phyloP scores from a whole-genome alignment of 2,797 vertebrate genomes.

The Peromyscus nudipes region DNA sequence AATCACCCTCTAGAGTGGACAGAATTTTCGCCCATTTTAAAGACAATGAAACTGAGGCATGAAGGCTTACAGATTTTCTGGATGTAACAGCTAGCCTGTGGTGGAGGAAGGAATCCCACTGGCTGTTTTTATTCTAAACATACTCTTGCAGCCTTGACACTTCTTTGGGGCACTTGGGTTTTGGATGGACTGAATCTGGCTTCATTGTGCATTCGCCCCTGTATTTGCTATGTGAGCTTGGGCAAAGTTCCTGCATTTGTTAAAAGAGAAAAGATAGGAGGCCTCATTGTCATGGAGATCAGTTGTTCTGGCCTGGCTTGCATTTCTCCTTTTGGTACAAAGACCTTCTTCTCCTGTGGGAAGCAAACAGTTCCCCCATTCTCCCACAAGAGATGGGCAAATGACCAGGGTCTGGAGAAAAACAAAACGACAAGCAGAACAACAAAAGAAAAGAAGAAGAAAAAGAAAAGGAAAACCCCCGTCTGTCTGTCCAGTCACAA shows the following conservation, averaged over 20 bases:
- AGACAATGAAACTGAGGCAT: not conserved
- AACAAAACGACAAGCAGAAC: not conserved
- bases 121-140: not conserved
- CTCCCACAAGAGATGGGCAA: not conserved
- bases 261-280: not conserved
- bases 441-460: not conserved
- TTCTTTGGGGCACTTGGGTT: not conserved
- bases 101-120: not conserved
- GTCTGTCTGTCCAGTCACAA: not conserved
- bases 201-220: not conserved
- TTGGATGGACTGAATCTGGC: not conserved
- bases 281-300: not conserved
- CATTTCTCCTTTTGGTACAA: not conserved
- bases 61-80: not conserved
- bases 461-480: fast-evolving
- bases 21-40: not conserved
- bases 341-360: not conserved
- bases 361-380: not conserved
- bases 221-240: not conserved
- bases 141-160: not conserved
- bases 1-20: not conserved
- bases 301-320: not conserved
- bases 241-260: constrained; percentile 16
- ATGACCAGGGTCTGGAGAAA: not conserved
- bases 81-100: not conserved